phyloP scores from a whole-genome alignment of 2,888 invertebrate species.

The Steromphala cineraria region DNA sequence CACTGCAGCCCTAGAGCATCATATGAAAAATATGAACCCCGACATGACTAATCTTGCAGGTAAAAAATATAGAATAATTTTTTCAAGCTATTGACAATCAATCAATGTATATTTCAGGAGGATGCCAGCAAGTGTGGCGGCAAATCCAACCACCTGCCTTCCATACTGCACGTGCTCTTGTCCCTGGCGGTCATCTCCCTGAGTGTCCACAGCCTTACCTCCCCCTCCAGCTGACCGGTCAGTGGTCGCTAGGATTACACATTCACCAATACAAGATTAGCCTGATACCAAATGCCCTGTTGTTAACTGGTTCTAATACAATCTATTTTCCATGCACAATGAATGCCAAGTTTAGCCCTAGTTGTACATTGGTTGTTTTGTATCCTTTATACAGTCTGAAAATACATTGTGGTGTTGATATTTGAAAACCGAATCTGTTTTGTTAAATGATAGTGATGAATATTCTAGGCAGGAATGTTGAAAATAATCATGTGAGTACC shows the following conservation, averaged over 20 bases:
- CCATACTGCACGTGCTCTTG: not conserved
- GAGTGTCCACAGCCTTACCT: not conserved
- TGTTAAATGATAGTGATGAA: too few relatives aligned
- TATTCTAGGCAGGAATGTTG: too few relatives aligned
- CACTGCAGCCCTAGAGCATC: too few relatives aligned
- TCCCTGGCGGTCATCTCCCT: not conserved
- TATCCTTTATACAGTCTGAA: not conserved
- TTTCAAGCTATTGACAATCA: too few relatives aligned
- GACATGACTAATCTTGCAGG: too few relatives aligned
- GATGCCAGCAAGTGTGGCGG: constrained; percentile 49
- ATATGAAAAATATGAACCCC: too few relatives aligned
- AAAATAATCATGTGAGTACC: too few relatives aligned
- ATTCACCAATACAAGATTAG: not conserved
- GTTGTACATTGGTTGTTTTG: not conserved
- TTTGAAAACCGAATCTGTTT: too few relatives aligned
- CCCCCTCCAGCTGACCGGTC: not conserved
- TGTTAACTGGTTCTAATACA: not conserved
- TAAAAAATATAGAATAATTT: too few relatives aligned
- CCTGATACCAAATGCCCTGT: constrained; percentile 5
- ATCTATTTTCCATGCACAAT: not conserved
- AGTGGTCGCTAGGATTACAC: not conserved
- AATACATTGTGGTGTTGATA: too few relatives aligned
- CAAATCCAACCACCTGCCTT: not conserved
- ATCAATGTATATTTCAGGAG: constrained; percentile 53
- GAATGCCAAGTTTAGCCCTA: not conserved